Evolutionary conservation across 2,113 vertebrate genomes (phyloP), one percentile per base, ranked within the genome.

Genomic region (Anolis carolinensis): DNA sequence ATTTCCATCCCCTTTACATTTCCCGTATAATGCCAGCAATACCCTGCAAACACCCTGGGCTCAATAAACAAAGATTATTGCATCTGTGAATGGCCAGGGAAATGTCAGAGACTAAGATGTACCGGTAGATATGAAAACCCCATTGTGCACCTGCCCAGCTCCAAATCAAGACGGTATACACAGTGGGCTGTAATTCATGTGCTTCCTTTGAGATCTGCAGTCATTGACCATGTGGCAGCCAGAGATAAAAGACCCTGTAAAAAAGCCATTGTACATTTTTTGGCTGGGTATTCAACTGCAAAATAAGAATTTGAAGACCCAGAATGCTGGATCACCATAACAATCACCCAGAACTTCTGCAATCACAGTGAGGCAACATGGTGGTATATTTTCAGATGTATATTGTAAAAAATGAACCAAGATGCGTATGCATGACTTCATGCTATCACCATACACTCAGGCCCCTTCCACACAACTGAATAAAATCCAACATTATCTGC

Each of bases 191-290:
- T 90, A 90, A 90, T 85, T 81, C 81, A 86, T 39, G 76, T 96
- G 95, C 97, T 98, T 97, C 97, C 82, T 48, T 83, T 92, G 90
- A 94, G 79, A 32, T 44, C 89, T 92, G 77, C 14, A 67, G 18
- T 30, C 79, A n/a, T 7, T 85, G 76, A 76, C 81, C 88, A 36
- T 1, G 0, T 88, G 92, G 89, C 50, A 84, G 86, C 79, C 88
- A 90, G 89, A 94, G 95, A 95, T 95, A 95, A 93, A 85, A 63
- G 78, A 86, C 67, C 7, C 62, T 2, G 14, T 88, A 59, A 90
- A 91, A 88, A 25, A 34, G 39, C 79, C 50, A 70, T 92, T 93
- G 82, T 92, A 30, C 14, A 74, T 68, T 83, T 71, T 21, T 82
- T 27, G 20, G 76, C 83, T 55, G 30, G 82, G 72, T 4, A 59